Evolutionary conservation across 2,888 invertebrate species (phyloP).

Genomic region (Eupithecia insigniata): DNA sequence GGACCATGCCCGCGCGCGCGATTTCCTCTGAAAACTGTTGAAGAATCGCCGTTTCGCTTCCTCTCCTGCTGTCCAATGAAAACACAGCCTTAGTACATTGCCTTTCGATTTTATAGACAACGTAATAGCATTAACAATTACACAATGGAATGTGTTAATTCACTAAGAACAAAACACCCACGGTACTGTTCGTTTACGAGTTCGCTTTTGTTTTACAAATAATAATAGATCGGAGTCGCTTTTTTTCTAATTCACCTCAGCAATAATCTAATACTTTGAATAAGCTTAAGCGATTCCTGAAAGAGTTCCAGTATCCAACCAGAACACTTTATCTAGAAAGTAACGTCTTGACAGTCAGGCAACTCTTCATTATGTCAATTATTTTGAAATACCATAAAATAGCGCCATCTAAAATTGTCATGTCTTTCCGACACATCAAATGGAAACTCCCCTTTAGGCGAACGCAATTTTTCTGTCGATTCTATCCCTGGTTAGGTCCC

Average conservation of each 20-base stretch:
- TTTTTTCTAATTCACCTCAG: not conserved
- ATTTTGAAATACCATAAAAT: no score
- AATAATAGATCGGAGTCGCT: not conserved
- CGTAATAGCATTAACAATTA: constrained; percentile 37
- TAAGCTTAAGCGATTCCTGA: no score
- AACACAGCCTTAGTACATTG: constrained; percentile 4
- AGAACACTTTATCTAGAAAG: no score
- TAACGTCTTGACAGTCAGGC: no score
- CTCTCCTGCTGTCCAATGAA: not conserved
- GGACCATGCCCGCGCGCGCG: not conserved
- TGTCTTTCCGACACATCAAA: no score
- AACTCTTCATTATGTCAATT: no score
- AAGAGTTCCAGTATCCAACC: no score
- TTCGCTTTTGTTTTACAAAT: not conserved
- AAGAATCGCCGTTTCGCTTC: not conserved
- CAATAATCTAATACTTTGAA: no score
- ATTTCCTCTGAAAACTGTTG: not conserved
- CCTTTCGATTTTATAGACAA: constrained; percentile 41
- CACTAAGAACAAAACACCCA: constrained; percentile 8
- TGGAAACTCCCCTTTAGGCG: no score
- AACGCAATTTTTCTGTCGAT: no score
- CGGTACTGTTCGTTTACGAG: not conserved
- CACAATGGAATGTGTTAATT: constrained; percentile 30
- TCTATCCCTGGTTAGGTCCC: no score
- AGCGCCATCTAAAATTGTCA: no score